Base-by-base conservation (phyloP, 2,113 vertebrate genomes). In the Macquaria ambigua region DNA sequence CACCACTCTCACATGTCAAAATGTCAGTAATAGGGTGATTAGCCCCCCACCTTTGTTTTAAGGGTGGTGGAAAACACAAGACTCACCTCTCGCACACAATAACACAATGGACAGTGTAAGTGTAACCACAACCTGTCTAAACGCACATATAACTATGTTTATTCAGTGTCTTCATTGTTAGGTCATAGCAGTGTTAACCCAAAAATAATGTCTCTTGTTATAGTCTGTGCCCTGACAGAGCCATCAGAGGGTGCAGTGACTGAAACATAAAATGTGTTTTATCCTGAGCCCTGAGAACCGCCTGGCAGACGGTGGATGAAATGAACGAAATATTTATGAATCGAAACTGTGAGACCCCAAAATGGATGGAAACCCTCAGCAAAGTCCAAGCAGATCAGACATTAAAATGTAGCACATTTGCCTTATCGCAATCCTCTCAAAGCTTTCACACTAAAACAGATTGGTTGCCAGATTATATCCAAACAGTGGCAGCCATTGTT, bases 1-100 rank as follows among this genome's bases (percentile, higher is more conserved):
- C 87, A 88, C 90, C 93, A 93, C 91, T 93, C 95, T 87, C 62
- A 67, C 63, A 62, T 89, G 85, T 93, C 89, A 90, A 89, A 93
- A 87, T 88, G 90, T 89, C 91, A 92, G 81, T 74, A 85, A 87
- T 89, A 86, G 86, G 82, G 76, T 90, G 90, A 93, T 82, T 28
- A 46, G 92, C 81, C 25, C 64, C 64, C 61, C 87, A 82, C 85
- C 48, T 89, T 81, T 94, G 86, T 90, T 93, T 95, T 81, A 74
- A 89, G 56, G 85, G 72, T 56, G 41, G 70, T 53, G 80, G 55
- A 90, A 93, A 85, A 77, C 84, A 83, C 68, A 75, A 68, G 71
- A 69, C 16, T 86, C 84, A 86, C 78, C 82, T 78, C 63, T 55
- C 15, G 34, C 61, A 70, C 76, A 84, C 80, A 87, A 82, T 84